Base-by-base conservation (phyloP, 2,797 vertebrate species). In the Crocodylus rhombifer region DNA sequence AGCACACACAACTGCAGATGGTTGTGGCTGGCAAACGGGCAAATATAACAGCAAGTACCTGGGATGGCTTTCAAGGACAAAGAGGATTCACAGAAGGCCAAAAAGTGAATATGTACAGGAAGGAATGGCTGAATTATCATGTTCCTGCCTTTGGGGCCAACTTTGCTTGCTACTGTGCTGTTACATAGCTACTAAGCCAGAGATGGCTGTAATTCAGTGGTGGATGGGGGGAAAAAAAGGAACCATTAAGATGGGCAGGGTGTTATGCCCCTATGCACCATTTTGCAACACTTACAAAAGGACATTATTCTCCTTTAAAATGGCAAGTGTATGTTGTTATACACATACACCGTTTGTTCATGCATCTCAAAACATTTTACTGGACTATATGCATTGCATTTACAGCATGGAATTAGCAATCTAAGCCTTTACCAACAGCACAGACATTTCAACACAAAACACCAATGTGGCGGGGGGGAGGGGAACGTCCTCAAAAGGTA, bases 241-340 rank as follows among this genome's bases (percentile, higher is more conserved):
- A 88, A 76, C 60, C 20, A 0, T 3, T 79, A 76, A 78, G 91
- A 64, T 26, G 51, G 23, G 23, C 51, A 26, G 69, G 14, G 21
- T 9, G 69, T 8, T 4, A 42, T 42, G 69, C 69, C 23, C 25
- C 42, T 14, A 51, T 15, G 36, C 21, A 73, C 69, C 42, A 73
- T 26, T 73, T 51, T 42, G 26, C 84, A 80, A 73, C 80, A 25
- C 14, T 4, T 14, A 58, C 4, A 8, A 26, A 73, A 25, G 6
- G 23, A 25, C 23, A 73, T 10, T 23, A 33, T 14, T 14, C 4
- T 26, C 21, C 23, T 15, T 42, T 81, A 55, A 62, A 93, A 23
- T 0, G 58, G 64, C 0, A 0, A 16, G 14, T 62, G 20, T 33
- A 6, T 28, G 20, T 33, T 5, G 26, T 51, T 62, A 23, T 20